These are phyloP conservation scores for Pollenia labialis DNA, from an alignment of 2,888 invertebrate genomes.

Conservation along the genomic window DNA sequence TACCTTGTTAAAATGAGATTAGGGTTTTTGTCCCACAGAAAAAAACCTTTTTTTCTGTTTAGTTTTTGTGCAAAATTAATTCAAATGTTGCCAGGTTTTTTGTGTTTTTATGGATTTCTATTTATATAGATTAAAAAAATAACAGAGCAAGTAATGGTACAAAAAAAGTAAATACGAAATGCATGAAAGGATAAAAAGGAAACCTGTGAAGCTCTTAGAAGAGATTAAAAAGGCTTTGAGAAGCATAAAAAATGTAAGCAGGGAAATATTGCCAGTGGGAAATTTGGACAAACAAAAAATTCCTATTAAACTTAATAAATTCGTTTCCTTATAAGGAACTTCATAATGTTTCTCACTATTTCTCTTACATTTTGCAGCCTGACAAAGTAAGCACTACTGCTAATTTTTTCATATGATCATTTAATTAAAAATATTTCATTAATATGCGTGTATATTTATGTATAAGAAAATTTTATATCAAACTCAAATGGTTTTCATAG, in stretches of 20 bases:
- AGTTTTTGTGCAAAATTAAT: background rate
- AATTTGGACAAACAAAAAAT: background rate
- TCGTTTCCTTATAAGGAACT: no score
- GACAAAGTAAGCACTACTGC: no score
- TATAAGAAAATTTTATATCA: no score
- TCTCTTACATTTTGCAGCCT: no score
- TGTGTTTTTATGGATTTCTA: conserved; percentile 11
- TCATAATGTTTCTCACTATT: no score
- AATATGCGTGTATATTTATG: no score
- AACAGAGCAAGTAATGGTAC: conserved; percentile 31
- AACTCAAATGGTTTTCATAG: no score
- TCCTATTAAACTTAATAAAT: no score
- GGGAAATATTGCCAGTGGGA: background rate
- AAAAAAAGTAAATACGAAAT: conserved; percentile 11
- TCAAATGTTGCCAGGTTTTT: conserved; percentile 14
- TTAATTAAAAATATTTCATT: no score
- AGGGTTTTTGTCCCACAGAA: background rate
- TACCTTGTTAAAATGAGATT: conserved; percentile 2
- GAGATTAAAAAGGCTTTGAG: conserved; percentile 14
- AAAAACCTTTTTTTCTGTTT: background rate
- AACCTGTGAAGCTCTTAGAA: conserved; percentile 19
- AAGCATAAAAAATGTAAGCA: background rate
- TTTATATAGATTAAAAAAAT: conserved; percentile 43
- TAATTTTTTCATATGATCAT: no score
- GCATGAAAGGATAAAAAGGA: background rate